These are phyloP conservation scores for Triops longicaudatus DNA, from an alignment of 1,140 invertebrate species.

Conservation along the genomic window DNA sequence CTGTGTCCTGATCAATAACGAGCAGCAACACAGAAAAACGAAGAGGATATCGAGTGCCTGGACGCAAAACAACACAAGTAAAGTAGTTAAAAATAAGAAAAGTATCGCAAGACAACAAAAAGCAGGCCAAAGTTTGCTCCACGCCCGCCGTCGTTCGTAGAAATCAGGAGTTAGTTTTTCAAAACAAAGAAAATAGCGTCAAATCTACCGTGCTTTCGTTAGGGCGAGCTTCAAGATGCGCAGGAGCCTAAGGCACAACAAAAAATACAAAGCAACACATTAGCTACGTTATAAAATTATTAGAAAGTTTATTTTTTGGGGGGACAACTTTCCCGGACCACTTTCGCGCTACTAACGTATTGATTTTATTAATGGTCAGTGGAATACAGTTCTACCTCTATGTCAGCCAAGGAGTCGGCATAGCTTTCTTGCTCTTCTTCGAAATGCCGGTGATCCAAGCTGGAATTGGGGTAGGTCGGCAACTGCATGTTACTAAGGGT, in stretches of 20 bases:
- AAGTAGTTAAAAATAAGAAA: not conserved
- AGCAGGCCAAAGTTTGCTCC: not conserved
- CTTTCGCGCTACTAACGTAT: no score
- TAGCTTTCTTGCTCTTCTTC: constrained; percentile 12
- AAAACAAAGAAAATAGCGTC: not conserved
- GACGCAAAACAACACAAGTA: not conserved
- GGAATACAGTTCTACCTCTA: not conserved
- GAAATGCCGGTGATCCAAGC: not conserved
- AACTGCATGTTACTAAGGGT: not conserved
- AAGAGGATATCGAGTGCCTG: not conserved
- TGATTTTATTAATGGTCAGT: no score
- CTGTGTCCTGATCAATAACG: not conserved
- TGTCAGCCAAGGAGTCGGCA: not conserved
- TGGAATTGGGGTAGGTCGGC: not conserved
- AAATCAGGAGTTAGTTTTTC: not conserved
- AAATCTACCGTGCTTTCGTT: constrained; percentile 8
- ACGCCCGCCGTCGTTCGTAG: not conserved
- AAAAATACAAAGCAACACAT: not conserved
- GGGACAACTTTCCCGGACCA: no score
- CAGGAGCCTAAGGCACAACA: constrained; percentile 2
- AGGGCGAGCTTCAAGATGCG: not conserved
- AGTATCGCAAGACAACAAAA: not conserved
- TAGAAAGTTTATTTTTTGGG: not conserved
- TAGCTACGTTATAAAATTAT: not conserved
- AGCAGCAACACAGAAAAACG: not conserved